A percentile compares a stretch with the other conserved stretches of the same genome.
These are phyloP conservation scores for Rhyzopertha dominica DNA, from an alignment of 1,140 invertebrate species.

Conservation along the genomic window DNA sequence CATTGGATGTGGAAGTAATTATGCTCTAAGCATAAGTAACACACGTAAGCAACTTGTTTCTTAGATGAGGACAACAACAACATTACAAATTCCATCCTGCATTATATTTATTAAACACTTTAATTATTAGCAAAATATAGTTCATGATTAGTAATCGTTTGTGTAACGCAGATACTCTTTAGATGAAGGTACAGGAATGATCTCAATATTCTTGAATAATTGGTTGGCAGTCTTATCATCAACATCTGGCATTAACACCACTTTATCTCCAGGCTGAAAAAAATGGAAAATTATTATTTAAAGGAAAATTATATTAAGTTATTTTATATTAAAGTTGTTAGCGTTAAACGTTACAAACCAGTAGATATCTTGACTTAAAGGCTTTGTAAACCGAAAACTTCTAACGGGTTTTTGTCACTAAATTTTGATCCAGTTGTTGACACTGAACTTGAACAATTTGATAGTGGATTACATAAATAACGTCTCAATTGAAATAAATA, in stretches of 20 bases:
- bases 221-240: conserved; percentile 63
- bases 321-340: neutral
- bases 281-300: conserved; percentile 20
- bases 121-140: neutral
- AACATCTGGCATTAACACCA: conserved; percentile 77
- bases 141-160: conserved; percentile 53
- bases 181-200: conserved; percentile 69
- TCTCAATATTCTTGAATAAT: conserved; percentile 64
- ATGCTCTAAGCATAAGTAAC: no score
- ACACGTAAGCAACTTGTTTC: no score
- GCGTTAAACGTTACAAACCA: neutral
- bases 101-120: no score
- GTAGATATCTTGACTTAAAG: neutral
- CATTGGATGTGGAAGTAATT: no score
- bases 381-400: neutral
- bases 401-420: conserved; percentile 3
- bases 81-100: no score
- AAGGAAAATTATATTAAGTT: conserved; percentile 5
- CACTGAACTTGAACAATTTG: conserved; percentile 1
- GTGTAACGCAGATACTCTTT: conserved; percentile 76
- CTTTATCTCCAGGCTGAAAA: conserved; percentile 67
- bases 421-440: neutral
- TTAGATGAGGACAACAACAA: no score
- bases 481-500: neutral
- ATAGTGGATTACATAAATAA: neutral